Percentiles rank a stretch among this genome's conserved stretches.
phyloP scores from a whole-genome alignment of 2,797 vertebrate genomes.

The Hoplostethus atlanticus region DNA sequence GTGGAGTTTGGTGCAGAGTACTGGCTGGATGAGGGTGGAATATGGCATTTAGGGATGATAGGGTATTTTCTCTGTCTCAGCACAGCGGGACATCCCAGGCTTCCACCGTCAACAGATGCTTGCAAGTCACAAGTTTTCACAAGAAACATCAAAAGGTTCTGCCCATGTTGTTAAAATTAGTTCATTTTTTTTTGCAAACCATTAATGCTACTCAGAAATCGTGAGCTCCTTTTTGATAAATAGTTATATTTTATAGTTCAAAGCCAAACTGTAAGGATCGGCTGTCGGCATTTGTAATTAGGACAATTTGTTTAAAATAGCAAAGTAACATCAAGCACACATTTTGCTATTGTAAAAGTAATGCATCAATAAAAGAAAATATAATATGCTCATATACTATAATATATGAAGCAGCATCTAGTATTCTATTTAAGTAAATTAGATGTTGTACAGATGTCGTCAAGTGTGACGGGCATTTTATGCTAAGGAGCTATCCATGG shows the following conservation, averaged over 20 bases:
- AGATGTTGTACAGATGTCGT: too few species aligned
- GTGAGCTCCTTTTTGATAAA: conserved; percentile 33
- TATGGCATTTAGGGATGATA: conserved; percentile 56
- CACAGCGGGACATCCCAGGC: conserved; percentile 62
- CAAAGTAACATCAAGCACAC: conserved; percentile 29
- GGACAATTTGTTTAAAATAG: conserved; percentile 35
- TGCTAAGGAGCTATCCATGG: too few species aligned
- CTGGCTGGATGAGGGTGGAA: conserved; percentile 51
- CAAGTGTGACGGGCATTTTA: background rate
- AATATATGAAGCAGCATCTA: background rate
- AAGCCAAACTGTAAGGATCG: conserved; percentile 43
- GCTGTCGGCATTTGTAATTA: conserved; percentile 13
- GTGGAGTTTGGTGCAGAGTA: conserved; percentile 26
- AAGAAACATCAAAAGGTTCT: conserved; percentile 66
- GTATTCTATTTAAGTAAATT: too few species aligned
- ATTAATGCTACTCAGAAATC: conserved; percentile 29
- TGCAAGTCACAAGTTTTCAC: conserved; percentile 61
- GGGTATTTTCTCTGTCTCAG: conserved; percentile 65
- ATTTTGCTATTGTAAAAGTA: conserved; percentile 3
- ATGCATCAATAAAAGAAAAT: conserved; percentile 18
- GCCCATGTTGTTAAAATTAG: conserved; percentile 32
- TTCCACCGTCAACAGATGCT: conserved; percentile 58
- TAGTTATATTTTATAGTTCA: conserved; percentile 45
- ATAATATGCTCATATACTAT: background rate
- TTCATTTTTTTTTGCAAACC: conserved; percentile 50